Base-by-base conservation (phyloP, 2,113 vertebrate genomes). In the Podocnemis expansa region DNA sequence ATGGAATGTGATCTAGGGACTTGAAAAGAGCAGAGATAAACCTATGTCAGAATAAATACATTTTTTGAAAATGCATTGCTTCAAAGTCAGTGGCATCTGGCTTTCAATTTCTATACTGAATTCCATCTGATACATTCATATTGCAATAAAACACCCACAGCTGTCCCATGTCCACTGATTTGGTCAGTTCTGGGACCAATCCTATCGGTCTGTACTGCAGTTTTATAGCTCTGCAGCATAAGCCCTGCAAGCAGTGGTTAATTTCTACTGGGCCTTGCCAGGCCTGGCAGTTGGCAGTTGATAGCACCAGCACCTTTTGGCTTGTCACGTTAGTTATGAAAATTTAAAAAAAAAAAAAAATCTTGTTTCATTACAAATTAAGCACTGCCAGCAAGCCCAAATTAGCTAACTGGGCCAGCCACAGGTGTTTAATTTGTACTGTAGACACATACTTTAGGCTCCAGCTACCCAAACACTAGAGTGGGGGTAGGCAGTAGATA, bases 1-100 rank as follows among this genome's bases (percentile, higher is more conserved):
- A 55, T 85, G 78, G 87, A 84, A 82, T 43, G 76, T 70, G 29
- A 17, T 31, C 73, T 41, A 43, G 47, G 3, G 6, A 17, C 13
- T 8, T 41, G 31, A 73, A 47, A 73, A 83, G 51, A 84, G 63
- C 56, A 47, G 80, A 90, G 78, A 84, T 78, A 10, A n/a, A 31
- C 51, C 75, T 63, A 31, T 1, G 25, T 34, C 27, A 89, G 91
- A 56, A 41, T 2, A 29, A 51, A 51, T 11, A 51, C 49, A 51
- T 51, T 51, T 63, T 63, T 17, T 14, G 14, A 63, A 63, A 63
- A 85, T 87, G 85, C 80, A 89, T 41, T 93, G 87, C 87, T 86
- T 75, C 81, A 56, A 56, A 80, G 17, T 41, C 70, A 73, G 14
- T 25, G 54, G 43, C 5, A 7, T 63, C 90, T 51, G 13, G 0